phyloP scores from a whole-genome alignment of 2,113 vertebrate genomes.

The Elanoides forficatus region DNA sequence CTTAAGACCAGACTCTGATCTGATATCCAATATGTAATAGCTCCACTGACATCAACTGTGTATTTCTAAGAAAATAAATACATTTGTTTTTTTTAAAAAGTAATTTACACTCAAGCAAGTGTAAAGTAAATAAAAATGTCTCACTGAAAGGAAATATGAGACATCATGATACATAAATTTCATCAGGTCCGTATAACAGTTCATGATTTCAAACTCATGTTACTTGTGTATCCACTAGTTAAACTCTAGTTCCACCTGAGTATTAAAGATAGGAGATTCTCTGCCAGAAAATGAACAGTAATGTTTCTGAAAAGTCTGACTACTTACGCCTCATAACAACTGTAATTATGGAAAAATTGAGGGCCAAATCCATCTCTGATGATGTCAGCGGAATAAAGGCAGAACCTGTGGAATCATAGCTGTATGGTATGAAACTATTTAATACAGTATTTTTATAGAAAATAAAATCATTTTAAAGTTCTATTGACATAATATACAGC shows the following conservation, averaged over 20 bases:
- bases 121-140: not conserved
- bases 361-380: not conserved
- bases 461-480: not conserved
- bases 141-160: not conserved
- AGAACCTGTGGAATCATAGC: conserved; percentile 11
- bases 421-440: conserved; percentile 22
- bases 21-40: not conserved
- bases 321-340: not conserved
- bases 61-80: not conserved
- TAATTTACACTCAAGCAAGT: not conserved
- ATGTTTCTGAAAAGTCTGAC: not conserved
- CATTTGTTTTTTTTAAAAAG: not conserved
- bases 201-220: not conserved
- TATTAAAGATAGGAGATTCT: not conserved
- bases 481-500: conserved; percentile 45
- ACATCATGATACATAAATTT: not conserved
- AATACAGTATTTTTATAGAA: conserved; percentile 19
- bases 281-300: not conserved
- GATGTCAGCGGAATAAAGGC: not conserved
- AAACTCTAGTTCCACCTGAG: not conserved
- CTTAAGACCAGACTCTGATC: not conserved
- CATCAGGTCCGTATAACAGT: not conserved
- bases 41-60: not conserved
- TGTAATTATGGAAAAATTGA: not conserved
- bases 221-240: not conserved